Conservation (phyloP, 2,113 vertebrate genomes). For the Chlamydotis undulata region DNA sequence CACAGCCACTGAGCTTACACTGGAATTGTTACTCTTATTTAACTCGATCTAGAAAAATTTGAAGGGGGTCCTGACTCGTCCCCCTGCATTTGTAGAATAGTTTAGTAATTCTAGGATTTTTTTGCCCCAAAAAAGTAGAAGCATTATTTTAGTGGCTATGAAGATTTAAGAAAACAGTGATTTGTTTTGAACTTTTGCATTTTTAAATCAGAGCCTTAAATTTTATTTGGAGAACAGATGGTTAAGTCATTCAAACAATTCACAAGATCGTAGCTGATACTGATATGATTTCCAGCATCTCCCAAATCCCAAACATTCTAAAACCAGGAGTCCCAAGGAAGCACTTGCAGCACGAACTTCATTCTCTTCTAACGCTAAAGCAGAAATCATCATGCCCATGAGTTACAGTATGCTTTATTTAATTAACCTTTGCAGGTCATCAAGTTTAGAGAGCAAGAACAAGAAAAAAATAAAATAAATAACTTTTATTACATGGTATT, state of each 20-base stretch:
- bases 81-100: neutral
- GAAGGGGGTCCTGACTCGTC: neutral
- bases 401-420: neutral
- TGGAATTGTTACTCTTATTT: neutral
- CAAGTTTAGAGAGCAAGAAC: neutral
- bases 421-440: neutral
- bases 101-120: neutral
- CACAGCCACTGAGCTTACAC: neutral
- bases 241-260: neutral
- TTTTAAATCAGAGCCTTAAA: neutral
- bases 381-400: neutral
- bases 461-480: neutral
- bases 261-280: neutral
- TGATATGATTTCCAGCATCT: neutral
- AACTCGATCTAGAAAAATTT: neutral
- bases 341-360: neutral
- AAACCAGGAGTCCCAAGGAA: constrained; percentile 12
- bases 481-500: neutral
- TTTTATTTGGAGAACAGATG: neutral
- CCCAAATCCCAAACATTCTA: neutral
- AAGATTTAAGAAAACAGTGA: neutral
- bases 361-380: neutral
- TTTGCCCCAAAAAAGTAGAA: neutral
- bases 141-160: neutral
- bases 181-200: neutral